Evolutionary conservation across 2,797 vertebrate genomes (phyloP).

Genomic region (Chrysocyon brachyurus): DNA sequence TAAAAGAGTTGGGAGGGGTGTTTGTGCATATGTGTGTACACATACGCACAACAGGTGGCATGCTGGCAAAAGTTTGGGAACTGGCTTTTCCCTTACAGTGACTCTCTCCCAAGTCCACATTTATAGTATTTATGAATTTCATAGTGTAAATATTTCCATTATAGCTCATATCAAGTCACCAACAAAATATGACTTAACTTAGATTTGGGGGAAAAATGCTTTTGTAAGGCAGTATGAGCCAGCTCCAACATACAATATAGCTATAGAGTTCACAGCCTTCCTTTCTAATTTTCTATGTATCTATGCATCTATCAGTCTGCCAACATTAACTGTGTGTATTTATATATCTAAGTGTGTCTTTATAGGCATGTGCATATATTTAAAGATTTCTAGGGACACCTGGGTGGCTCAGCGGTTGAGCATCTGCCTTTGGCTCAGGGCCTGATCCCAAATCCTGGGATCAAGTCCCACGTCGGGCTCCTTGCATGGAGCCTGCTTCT

Average conservation of each 20-base stretch:
- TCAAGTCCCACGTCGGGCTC: no score
- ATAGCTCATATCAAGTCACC: not conserved
- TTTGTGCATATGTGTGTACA: not conserved
- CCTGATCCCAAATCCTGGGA: no score
- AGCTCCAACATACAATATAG: not conserved
- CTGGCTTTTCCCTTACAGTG: not conserved
- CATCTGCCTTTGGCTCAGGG: no score
- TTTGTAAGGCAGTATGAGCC: not conserved
- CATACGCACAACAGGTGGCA: no score
- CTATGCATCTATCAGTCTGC: not conserved
- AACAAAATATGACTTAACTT: not conserved
- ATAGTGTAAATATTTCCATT: not conserved
- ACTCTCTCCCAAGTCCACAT: not conserved
- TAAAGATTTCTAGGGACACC: not conserved
- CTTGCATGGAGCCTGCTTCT: no score
- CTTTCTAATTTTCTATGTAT: not conserved
- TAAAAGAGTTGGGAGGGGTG: not conserved
- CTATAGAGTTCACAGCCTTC: not conserved
- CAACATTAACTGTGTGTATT: not conserved
- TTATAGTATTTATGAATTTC: not conserved
- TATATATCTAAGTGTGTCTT: not conserved
- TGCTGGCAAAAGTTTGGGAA: not conserved
- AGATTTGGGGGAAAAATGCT: not conserved
- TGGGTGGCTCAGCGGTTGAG: no score
- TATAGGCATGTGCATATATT: not conserved